Conservation (phyloP, 2,797 vertebrate genomes). For the Arctocebus calabarensis region DNA sequence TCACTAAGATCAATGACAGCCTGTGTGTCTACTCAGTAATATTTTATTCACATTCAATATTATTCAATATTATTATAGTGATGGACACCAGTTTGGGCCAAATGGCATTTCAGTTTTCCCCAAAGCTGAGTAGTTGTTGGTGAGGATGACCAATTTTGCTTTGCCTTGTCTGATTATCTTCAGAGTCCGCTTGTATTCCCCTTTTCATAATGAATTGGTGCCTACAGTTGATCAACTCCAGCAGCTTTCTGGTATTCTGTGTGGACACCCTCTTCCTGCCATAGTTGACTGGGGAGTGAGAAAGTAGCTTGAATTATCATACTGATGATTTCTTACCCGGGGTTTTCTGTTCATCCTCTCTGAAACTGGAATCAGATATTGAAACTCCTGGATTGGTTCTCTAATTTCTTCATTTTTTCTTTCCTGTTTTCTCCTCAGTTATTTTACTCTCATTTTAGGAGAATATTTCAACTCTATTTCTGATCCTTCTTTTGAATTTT, state of each 20-base stretch:
- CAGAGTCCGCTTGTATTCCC: not conserved
- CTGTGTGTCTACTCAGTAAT: not conserved
- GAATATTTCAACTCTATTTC: not conserved
- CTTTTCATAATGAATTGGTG: not conserved
- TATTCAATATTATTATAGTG: not conserved
- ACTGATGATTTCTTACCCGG: constrained; percentile 30
- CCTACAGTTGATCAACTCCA: not conserved
- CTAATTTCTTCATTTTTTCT: not conserved
- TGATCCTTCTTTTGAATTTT: not conserved
- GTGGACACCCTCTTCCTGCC: not conserved
- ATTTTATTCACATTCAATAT: not conserved
- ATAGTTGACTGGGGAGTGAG: not conserved
- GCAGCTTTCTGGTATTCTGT: not conserved
- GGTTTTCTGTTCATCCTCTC: constrained; percentile 48
- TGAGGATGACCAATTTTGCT: not conserved
- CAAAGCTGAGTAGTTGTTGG: not conserved
- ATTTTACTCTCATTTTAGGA: not conserved
- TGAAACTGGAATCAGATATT: constrained; percentile 24
- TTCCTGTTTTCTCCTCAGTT: not conserved
- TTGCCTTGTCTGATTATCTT: not conserved
- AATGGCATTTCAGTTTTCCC: not conserved
- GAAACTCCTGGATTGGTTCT: not conserved
- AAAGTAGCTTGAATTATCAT: constrained; percentile 53
- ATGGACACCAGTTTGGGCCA: not conserved
- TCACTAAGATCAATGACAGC: not conserved